Percentiles rank a stretch among this genome's conserved stretches.
These are phyloP conservation scores for Synanthedon tipuliformis DNA, from an alignment of 2,888 invertebrate genomes.

Conservation along the genomic window DNA sequence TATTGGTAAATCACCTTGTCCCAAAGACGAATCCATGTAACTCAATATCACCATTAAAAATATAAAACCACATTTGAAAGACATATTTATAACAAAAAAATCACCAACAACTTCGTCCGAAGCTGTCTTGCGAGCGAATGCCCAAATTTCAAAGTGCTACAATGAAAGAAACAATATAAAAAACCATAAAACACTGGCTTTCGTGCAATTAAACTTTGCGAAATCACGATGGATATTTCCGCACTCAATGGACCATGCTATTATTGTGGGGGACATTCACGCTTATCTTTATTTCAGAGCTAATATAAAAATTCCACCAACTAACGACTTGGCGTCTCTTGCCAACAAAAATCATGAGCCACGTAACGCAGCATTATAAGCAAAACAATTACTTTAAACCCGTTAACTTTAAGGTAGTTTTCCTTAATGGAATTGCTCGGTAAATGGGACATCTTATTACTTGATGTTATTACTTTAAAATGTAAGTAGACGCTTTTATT, in stretches of 20 bases:
- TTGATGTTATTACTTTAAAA: not conserved
- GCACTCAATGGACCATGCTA: conserved; percentile 8
- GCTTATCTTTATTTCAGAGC: not conserved
- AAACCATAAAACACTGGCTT: conserved; percentile 7
- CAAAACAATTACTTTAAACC: not conserved
- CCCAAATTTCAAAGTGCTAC: conserved; percentile 5
- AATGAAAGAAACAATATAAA: conserved; percentile 7
- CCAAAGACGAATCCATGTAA: conserved; percentile 1
- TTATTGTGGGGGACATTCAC: not conserved
- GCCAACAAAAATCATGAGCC: not conserved
- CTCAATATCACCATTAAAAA: not conserved
- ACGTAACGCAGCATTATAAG: not conserved
- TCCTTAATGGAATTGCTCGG: not conserved
- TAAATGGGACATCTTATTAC: not conserved
- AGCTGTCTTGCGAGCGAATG: conserved; percentile 11
- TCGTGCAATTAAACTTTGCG: conserved; percentile 6
- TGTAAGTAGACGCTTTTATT: not conserved
- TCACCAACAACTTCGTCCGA: conserved; percentile 4
- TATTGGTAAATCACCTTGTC: conserved; percentile 2
- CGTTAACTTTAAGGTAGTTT: not conserved
- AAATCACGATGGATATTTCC: conserved; percentile 3
- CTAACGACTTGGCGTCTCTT: not conserved
- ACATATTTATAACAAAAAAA: conserved; percentile 2
- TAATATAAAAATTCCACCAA: no score
- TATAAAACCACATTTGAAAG: conserved; percentile 3